Evolutionary conservation across 2,113 vertebrate species (phyloP).

Genomic region (Podarcis muralis): DNA sequence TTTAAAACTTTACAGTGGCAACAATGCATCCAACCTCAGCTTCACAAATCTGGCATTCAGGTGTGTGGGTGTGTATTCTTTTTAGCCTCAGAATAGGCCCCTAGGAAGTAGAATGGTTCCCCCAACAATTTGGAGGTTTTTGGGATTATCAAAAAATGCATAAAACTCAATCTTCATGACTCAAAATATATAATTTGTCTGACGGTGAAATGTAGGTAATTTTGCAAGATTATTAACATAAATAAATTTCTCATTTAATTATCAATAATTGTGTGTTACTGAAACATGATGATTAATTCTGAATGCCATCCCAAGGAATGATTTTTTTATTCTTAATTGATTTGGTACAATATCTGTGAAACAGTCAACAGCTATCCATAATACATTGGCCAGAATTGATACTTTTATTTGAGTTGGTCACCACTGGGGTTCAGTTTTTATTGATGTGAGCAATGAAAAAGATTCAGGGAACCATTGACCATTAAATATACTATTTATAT

Average conservation of each 20-base stretch:
- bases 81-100: not conserved
- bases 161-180: not conserved
- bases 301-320: not conserved
- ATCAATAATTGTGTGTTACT: conserved; percentile 1
- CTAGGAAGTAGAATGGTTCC: not conserved
- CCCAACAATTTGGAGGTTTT: conserved; percentile 40
- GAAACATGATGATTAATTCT: not conserved
- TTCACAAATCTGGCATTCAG: not conserved
- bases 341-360: not conserved
- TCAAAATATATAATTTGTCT: conserved; percentile 18
- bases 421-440: not conserved
- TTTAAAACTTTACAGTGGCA: not conserved
- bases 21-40: not conserved
- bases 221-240: conserved; percentile 27
- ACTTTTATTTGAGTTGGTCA: not conserved
- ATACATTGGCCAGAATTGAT: not conserved
- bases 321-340: conserved; percentile 8
- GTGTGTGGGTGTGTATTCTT: too few relatives aligned
- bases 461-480: not conserved
- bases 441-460: not conserved
- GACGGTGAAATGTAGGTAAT: not conserved
- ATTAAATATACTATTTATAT: not conserved
- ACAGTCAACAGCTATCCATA: not conserved
- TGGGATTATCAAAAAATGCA: conserved; percentile 7
- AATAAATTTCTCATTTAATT: conserved; percentile 5